phyloP scores from a whole-genome alignment of 2,113 vertebrate genomes.

The Austrofundulus limnaeus region DNA sequence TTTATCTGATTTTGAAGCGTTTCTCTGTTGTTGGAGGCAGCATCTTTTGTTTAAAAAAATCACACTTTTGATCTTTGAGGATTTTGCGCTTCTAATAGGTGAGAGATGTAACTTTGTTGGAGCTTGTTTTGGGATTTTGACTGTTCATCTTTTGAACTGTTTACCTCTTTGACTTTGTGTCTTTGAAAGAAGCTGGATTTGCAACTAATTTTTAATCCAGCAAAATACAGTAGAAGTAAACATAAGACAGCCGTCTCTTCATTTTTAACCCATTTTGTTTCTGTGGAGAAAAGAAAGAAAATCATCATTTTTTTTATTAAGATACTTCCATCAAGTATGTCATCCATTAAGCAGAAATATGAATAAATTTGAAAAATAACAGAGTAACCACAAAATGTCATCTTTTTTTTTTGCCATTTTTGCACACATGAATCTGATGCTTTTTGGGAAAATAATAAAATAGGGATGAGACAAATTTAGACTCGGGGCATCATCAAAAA shows the following conservation, averaged over 20 bases:
- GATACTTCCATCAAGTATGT: neutral
- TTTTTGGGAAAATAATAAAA: slow-evolving; percentile 14
- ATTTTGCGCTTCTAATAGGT: slow-evolving; percentile 62
- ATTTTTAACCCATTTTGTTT: slow-evolving; percentile 7
- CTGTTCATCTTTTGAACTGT: slow-evolving; percentile 51
- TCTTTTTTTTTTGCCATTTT: slow-evolving; percentile 16
- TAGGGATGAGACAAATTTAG: neutral
- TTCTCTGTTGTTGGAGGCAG: slow-evolving; percentile 52
- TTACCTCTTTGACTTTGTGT: slow-evolving; percentile 22
- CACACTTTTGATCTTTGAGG: slow-evolving; percentile 64
- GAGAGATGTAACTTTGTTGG: slow-evolving; percentile 54
- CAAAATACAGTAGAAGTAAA: neutral
- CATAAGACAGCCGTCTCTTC: neutral
- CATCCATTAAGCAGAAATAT: neutral
- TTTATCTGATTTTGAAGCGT: slow-evolving; percentile 53
- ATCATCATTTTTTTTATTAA: slow-evolving; percentile 1
- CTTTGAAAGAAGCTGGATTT: slow-evolving; percentile 25
- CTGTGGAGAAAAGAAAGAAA: slow-evolving; percentile 11
- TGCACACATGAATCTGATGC: slow-evolving; percentile 22
- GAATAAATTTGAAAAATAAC: neutral
- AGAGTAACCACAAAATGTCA: slow-evolving; percentile 31
- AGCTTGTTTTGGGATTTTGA: slow-evolving; percentile 57
- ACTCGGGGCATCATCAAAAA: neutral
- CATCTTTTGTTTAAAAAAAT: slow-evolving; percentile 34
- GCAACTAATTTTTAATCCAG: neutral